A percentile compares a stretch with the other conserved stretches of the same genome.
Evolutionary conservation across 2,113 vertebrate genomes (phyloP).

Genomic region (Pantherophis guttatus): DNA sequence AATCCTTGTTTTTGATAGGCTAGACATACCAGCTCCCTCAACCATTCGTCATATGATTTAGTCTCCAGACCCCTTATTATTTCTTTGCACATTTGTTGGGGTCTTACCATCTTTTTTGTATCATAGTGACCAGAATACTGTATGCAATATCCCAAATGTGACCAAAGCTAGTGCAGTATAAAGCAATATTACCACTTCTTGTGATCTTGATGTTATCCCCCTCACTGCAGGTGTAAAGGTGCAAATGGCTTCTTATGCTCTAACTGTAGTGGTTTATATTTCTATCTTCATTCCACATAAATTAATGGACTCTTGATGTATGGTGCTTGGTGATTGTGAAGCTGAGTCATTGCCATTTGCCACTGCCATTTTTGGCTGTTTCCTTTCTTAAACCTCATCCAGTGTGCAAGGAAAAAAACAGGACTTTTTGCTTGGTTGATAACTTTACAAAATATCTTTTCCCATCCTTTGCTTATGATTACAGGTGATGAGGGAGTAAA

Average conservation of each 20-base stretch:
- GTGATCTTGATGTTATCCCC: background rate
- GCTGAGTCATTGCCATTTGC: background rate
- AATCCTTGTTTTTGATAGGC: background rate
- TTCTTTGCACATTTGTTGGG: background rate
- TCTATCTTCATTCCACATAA: background rate
- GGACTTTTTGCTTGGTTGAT: background rate
- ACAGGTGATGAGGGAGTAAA: background rate
- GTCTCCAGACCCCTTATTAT: background rate
- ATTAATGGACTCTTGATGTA: background rate
- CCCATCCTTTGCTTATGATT: background rate
- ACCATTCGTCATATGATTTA: background rate
- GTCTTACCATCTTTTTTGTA: background rate
- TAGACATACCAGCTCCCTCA: background rate
- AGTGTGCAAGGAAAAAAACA: background rate
- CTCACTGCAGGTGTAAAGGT: background rate
- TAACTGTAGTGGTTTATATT: background rate
- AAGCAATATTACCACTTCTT: background rate
- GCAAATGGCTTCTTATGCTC: background rate
- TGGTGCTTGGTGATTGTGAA: background rate
- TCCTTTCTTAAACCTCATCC: background rate
- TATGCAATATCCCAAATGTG: background rate
- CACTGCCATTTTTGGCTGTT: background rate
- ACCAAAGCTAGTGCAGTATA: background rate
- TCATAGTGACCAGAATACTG: background rate
- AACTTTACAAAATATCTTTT: background rate